These are phyloP conservation scores for Temnothorax ravouxi DNA, from an alignment of 2,888 invertebrate genomes.

Conservation along the genomic window DNA sequence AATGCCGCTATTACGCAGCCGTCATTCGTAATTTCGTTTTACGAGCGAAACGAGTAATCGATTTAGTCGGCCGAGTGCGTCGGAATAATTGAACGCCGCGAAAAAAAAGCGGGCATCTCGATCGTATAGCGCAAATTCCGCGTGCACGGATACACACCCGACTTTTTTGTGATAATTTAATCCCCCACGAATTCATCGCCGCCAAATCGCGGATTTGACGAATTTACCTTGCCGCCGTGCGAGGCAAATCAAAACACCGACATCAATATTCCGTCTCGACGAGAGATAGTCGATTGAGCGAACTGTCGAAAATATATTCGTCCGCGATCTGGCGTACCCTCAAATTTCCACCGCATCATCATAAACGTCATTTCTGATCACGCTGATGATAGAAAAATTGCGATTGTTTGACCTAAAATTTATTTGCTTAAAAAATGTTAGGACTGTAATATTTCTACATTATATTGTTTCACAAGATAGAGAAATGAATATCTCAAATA, in stretches of 20 bases:
- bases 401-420: background rate
- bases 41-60: slow-evolving; percentile 54
- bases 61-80: slow-evolving; percentile 43
- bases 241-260: slow-evolving; percentile 44
- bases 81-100: slow-evolving; percentile 48
- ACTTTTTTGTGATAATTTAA: slow-evolving; percentile 47
- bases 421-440: background rate
- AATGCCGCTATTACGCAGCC: slow-evolving; percentile 53
- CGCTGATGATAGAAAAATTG: background rate
- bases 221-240: slow-evolving; percentile 43
- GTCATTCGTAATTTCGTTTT: slow-evolving; percentile 57
- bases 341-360: slow-evolving; percentile 25
- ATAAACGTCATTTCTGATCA: slow-evolving; percentile 52
- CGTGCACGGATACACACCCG: slow-evolving; percentile 19
- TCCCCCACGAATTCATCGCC: slow-evolving; percentile 42
- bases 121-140: slow-evolving; percentile 46
- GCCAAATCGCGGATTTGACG: slow-evolving; percentile 51
- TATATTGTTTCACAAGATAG: background rate
- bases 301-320: slow-evolving; percentile 30
- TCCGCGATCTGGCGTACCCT: slow-evolving; percentile 8
- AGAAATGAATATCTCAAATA: background rate
- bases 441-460: background rate
- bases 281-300: slow-evolving; percentile 40
- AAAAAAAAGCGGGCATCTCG: slow-evolving; percentile 31
- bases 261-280: slow-evolving; percentile 47